These are phyloP conservation scores for Cynoglossus semilaevis DNA, from an alignment of 2,113 vertebrate species.

Conservation along the genomic window DNA sequence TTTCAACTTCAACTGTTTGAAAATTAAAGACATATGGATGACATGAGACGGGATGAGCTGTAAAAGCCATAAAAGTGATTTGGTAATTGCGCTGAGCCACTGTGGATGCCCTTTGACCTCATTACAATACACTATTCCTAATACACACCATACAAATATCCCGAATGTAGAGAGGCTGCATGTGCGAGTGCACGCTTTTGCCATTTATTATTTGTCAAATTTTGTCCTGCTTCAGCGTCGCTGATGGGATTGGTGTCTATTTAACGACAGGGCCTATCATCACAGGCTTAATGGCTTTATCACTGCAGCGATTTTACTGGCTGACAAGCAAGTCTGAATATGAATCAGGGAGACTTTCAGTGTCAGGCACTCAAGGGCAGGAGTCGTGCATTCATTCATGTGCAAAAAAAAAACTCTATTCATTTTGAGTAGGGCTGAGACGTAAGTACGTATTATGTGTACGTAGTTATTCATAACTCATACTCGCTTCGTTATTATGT, in stretches of 20 bases:
- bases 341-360: slow-evolving; percentile 49
- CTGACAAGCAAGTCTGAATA: slow-evolving; percentile 51
- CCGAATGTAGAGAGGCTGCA: not conserved
- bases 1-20: slow-evolving; percentile 46
- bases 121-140: slow-evolving; percentile 29
- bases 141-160: slow-evolving; percentile 19
- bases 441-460: not conserved
- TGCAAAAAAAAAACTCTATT: slow-evolving; percentile 9
- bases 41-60: slow-evolving; percentile 59
- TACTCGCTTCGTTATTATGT: not conserved
- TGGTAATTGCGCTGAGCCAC: slow-evolving; percentile 65
- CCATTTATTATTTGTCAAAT: slow-evolving; percentile 31
- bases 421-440: not conserved
- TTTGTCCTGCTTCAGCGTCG: slow-evolving; percentile 46
- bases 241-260: slow-evolving; percentile 52
- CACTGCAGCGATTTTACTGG: slow-evolving; percentile 47
- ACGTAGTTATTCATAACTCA: not conserved
- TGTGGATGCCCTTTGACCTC: slow-evolving; percentile 53
- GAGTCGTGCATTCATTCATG: slow-evolving; percentile 25
- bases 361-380: slow-evolving; percentile 10
- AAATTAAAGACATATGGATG: slow-evolving; percentile 74
- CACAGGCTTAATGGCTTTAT: slow-evolving; percentile 52
- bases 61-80: slow-evolving; percentile 69
- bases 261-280: slow-evolving; percentile 50
- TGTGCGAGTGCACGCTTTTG: slow-evolving; percentile 6